Conservation (phyloP, 2,797 vertebrate species). For the Hemitrygon akajei region DNA sequence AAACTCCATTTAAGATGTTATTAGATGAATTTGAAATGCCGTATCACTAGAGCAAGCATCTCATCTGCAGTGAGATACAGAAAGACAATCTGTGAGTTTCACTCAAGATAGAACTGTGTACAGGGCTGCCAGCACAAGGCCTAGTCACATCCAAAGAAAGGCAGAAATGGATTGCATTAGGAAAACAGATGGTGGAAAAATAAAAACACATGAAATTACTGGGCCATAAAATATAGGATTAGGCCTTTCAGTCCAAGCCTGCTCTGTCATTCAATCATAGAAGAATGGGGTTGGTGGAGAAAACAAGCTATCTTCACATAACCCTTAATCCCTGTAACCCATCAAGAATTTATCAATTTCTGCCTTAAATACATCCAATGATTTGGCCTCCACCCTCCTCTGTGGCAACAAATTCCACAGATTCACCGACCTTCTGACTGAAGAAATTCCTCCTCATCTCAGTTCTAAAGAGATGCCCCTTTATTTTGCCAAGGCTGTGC, state of each 20-base stretch:
- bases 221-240: conserved; percentile 18
- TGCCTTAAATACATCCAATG: too few relatives aligned
- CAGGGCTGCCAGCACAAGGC: neutral
- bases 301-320: too few relatives aligned
- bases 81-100: neutral
- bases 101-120: neutral
- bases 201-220: conserved; percentile 29
- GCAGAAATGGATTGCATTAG: neutral
- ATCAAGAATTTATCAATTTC: too few relatives aligned
- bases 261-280: neutral
- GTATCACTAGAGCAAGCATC: neutral
- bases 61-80: neutral
- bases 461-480: too few relatives aligned
- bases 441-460: too few relatives aligned
- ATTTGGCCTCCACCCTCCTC: too few relatives aligned
- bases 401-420: too few relatives aligned
- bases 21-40: neutral
- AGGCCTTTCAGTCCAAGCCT: too few relatives aligned
- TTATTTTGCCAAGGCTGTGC: too few relatives aligned
- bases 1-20: neutral
- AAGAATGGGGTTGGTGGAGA: too few relatives aligned
- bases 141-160: neutral
- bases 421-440: too few relatives aligned
- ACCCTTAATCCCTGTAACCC: too few relatives aligned
- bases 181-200: neutral